Base-by-base conservation (phyloP, 1,140 invertebrate genomes). In the Dreissena polymorpha region DNA sequence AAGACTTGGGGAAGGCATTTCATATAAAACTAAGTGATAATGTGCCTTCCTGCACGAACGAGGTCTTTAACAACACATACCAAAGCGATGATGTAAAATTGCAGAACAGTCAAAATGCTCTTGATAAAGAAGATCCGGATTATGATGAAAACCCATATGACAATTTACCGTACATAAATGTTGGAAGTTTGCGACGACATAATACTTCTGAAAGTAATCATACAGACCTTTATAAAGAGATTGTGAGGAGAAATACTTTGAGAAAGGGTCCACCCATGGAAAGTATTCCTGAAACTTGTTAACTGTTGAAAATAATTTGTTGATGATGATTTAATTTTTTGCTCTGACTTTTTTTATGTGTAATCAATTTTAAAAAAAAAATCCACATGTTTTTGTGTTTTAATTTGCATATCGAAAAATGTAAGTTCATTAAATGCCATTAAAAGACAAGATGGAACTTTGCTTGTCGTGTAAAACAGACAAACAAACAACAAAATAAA, bases 1-100 rank as follows among this genome's bases (percentile, higher is more conserved):
- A 88, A 25, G 87, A 84, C n/a, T 64, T 88, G 12, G 86, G 87
- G 87, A 85, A 88, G 60, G 78, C 83, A 25, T 83, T 83, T 70
- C 72, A 76, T 63, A 83, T 83, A 70, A 83, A 83, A 78, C 75
- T 78, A 14, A 78, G 63, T 78, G 75, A 78, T 14, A 68, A 69
- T 68, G 18, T 78, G 21, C 67, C 75, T 6, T 68, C 75, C 67
- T 60, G 57, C 69, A 60, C 63, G n/a, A n/a, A n/a, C n/a, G n/a
- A n/a, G n/a, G n/a, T n/a, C n/a, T n/a, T n/a, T n/a, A n/a, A 10
- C 60, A 75, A 75, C 13, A 65, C n/a, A 76, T 53, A 63, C 60
- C 21, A 51, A 76, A 76, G 63, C 23, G 49, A 51, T 23, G 49
- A 76, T 49, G 51, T 27, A 53, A 53, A 70, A 39, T 23, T 60